phyloP scores from a whole-genome alignment of 2,888 invertebrate species.

The Cephus rjabovi region DNA sequence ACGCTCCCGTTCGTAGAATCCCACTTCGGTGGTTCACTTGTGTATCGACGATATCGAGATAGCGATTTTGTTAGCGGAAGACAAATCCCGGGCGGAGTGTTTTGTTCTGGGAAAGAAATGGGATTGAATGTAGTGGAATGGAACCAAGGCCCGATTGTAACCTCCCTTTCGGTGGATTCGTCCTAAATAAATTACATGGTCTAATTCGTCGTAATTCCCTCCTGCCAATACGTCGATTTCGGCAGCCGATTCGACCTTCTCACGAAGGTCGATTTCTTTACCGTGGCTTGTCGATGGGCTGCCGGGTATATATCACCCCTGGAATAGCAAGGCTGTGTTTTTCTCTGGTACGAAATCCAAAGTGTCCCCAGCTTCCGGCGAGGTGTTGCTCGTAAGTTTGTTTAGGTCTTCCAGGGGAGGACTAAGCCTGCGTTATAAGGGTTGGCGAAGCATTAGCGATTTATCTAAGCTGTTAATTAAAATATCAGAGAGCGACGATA shows the following conservation, averaged over 20 bases:
- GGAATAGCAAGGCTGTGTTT: background rate
- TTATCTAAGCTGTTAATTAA: conserved; percentile 13
- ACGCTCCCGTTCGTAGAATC: background rate
- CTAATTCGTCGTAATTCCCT: conserved; percentile 17
- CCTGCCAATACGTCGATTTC: conserved; percentile 9
- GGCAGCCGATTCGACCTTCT: background rate
- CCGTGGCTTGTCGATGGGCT: conserved; percentile 15
- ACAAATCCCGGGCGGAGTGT: background rate
- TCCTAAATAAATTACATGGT: conserved; percentile 6
- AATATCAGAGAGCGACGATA: conserved; percentile 4
- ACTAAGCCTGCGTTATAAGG: conserved; percentile 20
- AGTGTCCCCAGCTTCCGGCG: background rate
- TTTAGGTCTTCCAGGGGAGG: conserved; percentile 10
- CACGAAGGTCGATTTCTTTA: conserved; percentile 13
- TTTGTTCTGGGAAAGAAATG: background rate
- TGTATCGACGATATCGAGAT: background rate
- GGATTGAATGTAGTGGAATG: background rate
- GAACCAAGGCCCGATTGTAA: background rate
- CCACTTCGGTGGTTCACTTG: background rate
- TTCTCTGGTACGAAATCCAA: background rate
- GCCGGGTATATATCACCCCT: background rate
- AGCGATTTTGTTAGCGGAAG: background rate
- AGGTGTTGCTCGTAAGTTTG: conserved; percentile 8
- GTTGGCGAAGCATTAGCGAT: conserved; percentile 21
- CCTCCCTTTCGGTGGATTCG: background rate